Evolutionary conservation across 2,113 vertebrate genomes (phyloP).

Genomic region (Lepisosteus oculatus): DNA sequence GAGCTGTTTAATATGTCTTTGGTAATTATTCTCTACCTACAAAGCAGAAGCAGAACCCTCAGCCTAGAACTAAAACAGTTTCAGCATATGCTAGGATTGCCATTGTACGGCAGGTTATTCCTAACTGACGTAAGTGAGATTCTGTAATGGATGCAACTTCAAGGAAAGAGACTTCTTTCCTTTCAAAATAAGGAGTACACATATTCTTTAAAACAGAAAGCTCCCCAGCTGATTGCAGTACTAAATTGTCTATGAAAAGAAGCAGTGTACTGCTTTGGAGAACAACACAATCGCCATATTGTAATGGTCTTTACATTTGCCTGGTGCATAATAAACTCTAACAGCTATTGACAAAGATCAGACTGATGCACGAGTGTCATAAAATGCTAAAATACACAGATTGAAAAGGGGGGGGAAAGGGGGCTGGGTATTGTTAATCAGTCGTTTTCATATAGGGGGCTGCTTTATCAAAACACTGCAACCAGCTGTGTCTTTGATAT

Average conservation of each 20-base stretch:
- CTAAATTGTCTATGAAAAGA: conserved; percentile 34
- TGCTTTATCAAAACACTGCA: conserved; percentile 82
- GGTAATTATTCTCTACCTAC: no score
- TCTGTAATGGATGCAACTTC: not conserved
- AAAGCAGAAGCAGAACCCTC: no score
- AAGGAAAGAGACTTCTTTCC: not conserved
- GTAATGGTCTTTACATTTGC: conserved; percentile 41
- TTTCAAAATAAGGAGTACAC: not conserved
- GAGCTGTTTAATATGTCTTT: no score
- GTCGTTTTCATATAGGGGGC: conserved; percentile 77
- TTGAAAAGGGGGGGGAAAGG: conserved; percentile 47
- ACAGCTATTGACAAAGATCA: conserved; percentile 50
- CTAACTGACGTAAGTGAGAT: not conserved
- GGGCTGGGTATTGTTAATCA: conserved; percentile 80
- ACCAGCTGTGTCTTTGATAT: conserved; percentile 91
- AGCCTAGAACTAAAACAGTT: no score
- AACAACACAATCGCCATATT: conserved; percentile 54
- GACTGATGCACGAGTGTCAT: conserved; percentile 54
- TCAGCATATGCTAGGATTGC: no score
- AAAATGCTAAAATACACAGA: conserved; percentile 66
- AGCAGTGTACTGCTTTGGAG: conserved; percentile 38
- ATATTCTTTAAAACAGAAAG: conserved; percentile 2
- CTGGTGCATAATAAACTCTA: conserved; percentile 58
- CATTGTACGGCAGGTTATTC: not conserved
- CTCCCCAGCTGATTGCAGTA: conserved; percentile 26